These are phyloP conservation scores for Siphlonurus alternatus DNA, from an alignment of 2,888 invertebrate genomes.

Conservation along the genomic window DNA sequence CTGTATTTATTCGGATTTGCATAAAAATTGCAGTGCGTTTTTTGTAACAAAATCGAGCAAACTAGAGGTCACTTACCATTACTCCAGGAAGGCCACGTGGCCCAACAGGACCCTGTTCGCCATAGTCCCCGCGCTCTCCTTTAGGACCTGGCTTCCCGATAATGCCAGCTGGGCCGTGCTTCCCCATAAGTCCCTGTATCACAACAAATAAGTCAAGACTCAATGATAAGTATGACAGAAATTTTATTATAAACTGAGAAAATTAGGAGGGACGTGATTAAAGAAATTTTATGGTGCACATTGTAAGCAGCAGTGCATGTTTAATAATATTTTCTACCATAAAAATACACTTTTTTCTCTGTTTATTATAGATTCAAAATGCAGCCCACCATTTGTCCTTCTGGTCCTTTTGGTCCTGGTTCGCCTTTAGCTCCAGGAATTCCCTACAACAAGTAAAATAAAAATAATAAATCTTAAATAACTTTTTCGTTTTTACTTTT, in stretches of 20 bases:
- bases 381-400: constrained; percentile 20
- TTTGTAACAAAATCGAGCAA: no score
- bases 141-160: constrained; percentile 26
- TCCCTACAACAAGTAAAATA: constrained; percentile 18
- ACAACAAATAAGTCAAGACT: constrained; percentile 1
- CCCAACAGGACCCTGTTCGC: constrained; percentile 30
- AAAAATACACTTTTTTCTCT: no score
- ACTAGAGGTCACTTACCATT: constrained; percentile 24
- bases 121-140: constrained; percentile 24
- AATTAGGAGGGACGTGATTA: no score
- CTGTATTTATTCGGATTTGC: no score
- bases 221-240: neutral
- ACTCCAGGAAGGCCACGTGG: constrained; percentile 29
- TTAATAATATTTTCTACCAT: no score
- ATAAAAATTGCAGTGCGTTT: no score
- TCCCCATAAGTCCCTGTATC: neutral
- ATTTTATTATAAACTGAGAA: neutral
- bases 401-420: constrained; percentile 23
- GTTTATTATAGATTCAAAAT: no score
- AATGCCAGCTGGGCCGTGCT: constrained; percentile 12
- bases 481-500: no score
- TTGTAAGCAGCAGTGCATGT: no score
- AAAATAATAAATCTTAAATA: neutral
- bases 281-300: no score
- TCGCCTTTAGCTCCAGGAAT: constrained; percentile 22